Conservation (phyloP, 92 coral and sea anemone genomes). For the Parazoanthus atlanticus region DNA sequence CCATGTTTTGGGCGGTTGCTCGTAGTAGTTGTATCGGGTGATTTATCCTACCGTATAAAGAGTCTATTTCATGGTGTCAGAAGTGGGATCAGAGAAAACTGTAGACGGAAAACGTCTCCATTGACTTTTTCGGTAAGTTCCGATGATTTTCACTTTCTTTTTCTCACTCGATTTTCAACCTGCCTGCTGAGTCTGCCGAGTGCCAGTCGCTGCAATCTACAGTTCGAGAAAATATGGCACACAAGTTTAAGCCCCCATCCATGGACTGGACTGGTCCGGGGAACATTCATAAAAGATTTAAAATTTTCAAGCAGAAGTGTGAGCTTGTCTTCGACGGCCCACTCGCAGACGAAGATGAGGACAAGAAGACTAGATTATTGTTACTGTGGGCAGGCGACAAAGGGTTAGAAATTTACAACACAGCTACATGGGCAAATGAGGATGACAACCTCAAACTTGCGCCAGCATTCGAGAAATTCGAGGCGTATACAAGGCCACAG, state of each 20-base stretch:
- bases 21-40: background rate
- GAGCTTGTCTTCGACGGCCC: slow-evolving; percentile 64
- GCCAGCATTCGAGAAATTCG: slow-evolving; percentile 50
- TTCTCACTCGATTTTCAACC: slow-evolving; percentile 32
- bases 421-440: slow-evolving; percentile 51
- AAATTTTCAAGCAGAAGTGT: slow-evolving; percentile 69
- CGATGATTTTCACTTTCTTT: background rate
- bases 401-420: slow-evolving; percentile 63
- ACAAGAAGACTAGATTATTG: slow-evolving; percentile 55
- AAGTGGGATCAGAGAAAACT: slow-evolving; percentile 11
- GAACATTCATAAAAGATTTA: no score
- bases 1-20: slow-evolving; percentile 1
- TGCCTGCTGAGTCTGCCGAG: background rate
- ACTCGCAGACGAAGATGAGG: slow-evolving; percentile 40
- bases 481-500: slow-evolving; percentile 57
- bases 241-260: no score
- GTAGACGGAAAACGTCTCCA: slow-evolving; percentile 6
- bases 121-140: slow-evolving; percentile 3
- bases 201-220: slow-evolving; percentile 27
- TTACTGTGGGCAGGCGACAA: slow-evolving; percentile 65
- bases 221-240: slow-evolving; percentile 31
- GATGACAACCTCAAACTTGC: slow-evolving; percentile 41
- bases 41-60: background rate
- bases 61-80: slow-evolving; percentile 29
- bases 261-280: no score